Evolutionary conservation across 2,797 vertebrate species (phyloP).

Genomic region (Cheracebus regulus): DNA sequence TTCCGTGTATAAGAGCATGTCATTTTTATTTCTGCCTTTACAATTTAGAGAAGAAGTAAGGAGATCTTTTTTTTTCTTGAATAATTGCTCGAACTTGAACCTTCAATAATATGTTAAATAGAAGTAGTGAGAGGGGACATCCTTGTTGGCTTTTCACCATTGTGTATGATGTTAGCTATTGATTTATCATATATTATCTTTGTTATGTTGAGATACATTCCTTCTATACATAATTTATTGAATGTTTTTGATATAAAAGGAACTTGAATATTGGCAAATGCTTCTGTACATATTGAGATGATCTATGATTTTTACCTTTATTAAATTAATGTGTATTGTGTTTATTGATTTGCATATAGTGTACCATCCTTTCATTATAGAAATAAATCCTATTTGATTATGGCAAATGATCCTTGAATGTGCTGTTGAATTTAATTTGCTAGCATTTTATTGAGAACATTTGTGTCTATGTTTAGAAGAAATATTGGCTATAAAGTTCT

Average conservation of each 20-base stretch:
- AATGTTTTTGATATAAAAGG: neutral
- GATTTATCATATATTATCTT: neutral
- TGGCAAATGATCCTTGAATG: neutral
- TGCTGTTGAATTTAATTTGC: neutral
- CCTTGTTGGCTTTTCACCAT: neutral
- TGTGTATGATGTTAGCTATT: neutral
- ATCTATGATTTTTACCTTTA: neutral
- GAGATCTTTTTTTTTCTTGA: neutral
- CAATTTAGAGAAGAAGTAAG: neutral
- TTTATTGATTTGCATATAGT: neutral
- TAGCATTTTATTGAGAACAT: neutral
- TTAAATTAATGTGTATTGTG: neutral
- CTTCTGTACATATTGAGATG: neutral
- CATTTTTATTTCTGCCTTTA: neutral
- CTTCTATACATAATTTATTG: neutral
- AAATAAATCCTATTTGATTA: neutral
- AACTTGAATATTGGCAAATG: neutral
- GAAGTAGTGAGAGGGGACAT: neutral
- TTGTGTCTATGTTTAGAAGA: neutral
- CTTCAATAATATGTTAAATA: neutral
- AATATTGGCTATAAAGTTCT: neutral
- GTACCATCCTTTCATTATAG: neutral
- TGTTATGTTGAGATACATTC: neutral
- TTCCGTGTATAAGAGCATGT: neutral
- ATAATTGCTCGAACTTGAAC: neutral